A percentile compares a stretch with the other conserved stretches of the same genome.
These are phyloP conservation scores for Brachynemurus nebulosus DNA, from an alignment of 2,888 invertebrate species.

Conservation along the genomic window DNA sequence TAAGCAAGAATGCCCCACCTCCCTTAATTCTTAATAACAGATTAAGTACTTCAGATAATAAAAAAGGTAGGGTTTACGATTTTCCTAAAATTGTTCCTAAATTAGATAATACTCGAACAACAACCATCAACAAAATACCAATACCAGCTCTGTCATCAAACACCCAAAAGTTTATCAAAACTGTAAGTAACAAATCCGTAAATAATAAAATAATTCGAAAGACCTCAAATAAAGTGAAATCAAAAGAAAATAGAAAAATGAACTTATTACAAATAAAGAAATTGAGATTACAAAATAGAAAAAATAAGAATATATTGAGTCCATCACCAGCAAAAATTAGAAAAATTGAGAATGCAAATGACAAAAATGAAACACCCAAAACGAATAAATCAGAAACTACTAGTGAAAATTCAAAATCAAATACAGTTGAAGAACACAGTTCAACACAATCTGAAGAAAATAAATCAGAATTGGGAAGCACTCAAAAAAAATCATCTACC, in stretches of 20 bases:
- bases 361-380: no score
- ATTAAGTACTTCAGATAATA: not conserved
- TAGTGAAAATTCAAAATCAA: not conserved
- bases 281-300: no score
- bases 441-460: not conserved
- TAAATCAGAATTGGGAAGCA: slow-evolving; percentile 10
- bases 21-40: not conserved
- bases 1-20: not conserved
- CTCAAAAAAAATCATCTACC: slow-evolving; percentile 5
- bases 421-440: not conserved
- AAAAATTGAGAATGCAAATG: no score
- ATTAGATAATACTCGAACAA: slow-evolving; percentile 26
- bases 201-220: no score
- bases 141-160: slow-evolving; percentile 29
- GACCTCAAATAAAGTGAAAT: no score
- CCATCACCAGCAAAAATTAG: no score
- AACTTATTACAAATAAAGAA: no score
- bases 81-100: slow-evolving; percentile 14
- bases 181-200: no score
- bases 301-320: no score
- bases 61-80: no score
- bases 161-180: no score
- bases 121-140: slow-evolving; percentile 31
- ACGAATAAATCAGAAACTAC: not conserved
- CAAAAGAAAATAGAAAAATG: no score